Conservation (phyloP, 2,113 vertebrate species). For the Otis tarda region DNA sequence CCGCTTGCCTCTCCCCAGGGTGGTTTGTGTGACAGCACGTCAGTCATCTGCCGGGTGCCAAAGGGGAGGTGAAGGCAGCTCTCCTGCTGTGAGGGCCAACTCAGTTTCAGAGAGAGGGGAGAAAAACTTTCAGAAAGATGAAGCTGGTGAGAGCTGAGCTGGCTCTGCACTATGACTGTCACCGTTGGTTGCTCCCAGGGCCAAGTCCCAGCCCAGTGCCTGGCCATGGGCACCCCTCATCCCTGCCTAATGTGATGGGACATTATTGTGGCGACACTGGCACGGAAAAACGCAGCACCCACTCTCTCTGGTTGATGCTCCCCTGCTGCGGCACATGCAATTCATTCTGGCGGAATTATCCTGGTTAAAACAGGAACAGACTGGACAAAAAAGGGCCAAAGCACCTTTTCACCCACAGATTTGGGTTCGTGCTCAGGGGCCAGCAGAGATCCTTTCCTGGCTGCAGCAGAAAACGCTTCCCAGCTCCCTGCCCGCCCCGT, state of each 20-base stretch:
- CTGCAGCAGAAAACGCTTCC: background rate
- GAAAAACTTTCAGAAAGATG: background rate
- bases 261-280: background rate
- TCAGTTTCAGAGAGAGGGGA: background rate
- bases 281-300: fast-evolving
- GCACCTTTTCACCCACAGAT: background rate
- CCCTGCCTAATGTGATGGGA: background rate
- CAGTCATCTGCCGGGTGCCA: fast-evolving
- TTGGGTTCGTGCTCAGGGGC: background rate
- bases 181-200: background rate
- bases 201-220: background rate
- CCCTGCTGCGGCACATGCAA: fast-evolving
- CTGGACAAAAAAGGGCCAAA: background rate
- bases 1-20: background rate
- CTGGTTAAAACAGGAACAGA: background rate
- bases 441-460: background rate
- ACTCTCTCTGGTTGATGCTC: background rate
- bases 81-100: background rate
- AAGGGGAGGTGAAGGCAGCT: background rate
- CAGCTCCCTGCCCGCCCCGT: background rate
- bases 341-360: background rate
- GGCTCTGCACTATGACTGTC: background rate
- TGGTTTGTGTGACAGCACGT: background rate
- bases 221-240: background rate
- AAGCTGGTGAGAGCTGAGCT: background rate